Conservation (phyloP, 2,888 invertebrate genomes). For the Synanthedon formicaeformis region DNA sequence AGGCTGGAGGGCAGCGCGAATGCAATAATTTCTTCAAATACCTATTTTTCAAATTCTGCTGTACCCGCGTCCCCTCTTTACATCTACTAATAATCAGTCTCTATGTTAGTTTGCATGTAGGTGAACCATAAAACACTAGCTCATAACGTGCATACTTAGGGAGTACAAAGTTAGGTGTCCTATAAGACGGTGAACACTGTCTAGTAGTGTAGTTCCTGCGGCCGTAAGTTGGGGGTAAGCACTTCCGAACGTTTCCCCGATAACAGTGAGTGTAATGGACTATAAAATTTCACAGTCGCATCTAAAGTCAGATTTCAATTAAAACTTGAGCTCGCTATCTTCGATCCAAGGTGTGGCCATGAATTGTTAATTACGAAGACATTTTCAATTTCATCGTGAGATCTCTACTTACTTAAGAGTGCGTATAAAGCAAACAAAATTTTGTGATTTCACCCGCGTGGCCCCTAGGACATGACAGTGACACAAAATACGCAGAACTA, state of each 20-base stretch:
- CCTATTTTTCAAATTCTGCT: too few species aligned
- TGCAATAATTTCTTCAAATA: too few species aligned
- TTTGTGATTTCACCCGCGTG: too few species aligned
- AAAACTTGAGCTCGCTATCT: conserved; percentile 12
- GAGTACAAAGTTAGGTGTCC: background rate
- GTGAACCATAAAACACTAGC: background rate
- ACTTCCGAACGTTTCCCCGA: conserved; percentile 6
- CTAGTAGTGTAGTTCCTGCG: background rate
- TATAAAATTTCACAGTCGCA: conserved; percentile 9
- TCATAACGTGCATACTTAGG: background rate
- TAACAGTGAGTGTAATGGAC: conserved; percentile 8
- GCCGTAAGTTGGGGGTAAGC: background rate
- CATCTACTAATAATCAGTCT: too few species aligned
- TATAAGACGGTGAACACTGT: background rate
- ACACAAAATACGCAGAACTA: too few species aligned
- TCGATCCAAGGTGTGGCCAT: conserved; percentile 5
- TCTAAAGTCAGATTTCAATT: conserved; percentile 8
- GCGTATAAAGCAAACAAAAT: too few species aligned
- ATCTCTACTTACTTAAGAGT: too few species aligned
- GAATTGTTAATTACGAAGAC: background rate
- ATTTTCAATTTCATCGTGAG: too few species aligned
- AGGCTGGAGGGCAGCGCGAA: too few species aligned
- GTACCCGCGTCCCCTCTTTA: too few species aligned
- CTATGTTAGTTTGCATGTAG: background rate
- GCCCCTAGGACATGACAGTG: too few species aligned